phyloP scores from a whole-genome alignment of 2,888 invertebrate species.

The Arctia plantaginis region DNA sequence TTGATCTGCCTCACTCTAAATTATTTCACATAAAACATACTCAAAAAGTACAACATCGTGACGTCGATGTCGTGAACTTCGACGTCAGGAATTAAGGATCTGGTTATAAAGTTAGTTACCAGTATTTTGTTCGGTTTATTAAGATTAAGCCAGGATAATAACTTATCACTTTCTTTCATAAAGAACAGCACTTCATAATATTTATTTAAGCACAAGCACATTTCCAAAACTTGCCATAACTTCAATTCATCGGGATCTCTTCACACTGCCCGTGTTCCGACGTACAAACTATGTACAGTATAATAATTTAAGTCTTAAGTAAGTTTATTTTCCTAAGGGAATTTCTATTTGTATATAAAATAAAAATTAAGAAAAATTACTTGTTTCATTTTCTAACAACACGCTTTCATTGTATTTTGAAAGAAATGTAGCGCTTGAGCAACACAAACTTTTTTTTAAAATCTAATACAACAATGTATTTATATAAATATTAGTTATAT shows the following conservation, averaged over 20 bases:
- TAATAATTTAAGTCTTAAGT: conserved; percentile 75
- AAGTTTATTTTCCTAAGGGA: conserved; percentile 78
- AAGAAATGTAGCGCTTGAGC: background rate
- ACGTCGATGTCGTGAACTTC: background rate
- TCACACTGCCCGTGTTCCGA: conserved; percentile 71
- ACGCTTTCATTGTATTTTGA: background rate
- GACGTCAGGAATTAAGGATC: background rate
- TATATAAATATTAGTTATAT: too few species aligned
- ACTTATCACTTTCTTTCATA: conserved; percentile 34
- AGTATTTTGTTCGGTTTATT: conserved; percentile 30
- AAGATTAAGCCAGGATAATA: conserved; percentile 41
- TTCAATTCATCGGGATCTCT: conserved; percentile 61
- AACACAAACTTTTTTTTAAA: too few species aligned
- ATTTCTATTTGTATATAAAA: conserved; percentile 84
- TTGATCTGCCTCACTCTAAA: conserved; percentile 77
- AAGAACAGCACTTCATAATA: conserved; percentile 46
- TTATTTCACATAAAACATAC: conserved; percentile 38
- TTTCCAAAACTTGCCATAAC: conserved; percentile 61
- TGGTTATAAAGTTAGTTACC: conserved; percentile 17
- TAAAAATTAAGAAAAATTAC: conserved; percentile 59
- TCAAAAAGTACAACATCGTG: conserved; percentile 23
- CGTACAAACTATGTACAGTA: conserved; percentile 75
- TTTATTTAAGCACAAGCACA: conserved; percentile 57
- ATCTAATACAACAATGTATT: too few species aligned
- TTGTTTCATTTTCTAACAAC: conserved; percentile 43